These are phyloP conservation scores for Drosophila bocqueti DNA, from an alignment of 1,140 invertebrate species.

Conservation along the genomic window DNA sequence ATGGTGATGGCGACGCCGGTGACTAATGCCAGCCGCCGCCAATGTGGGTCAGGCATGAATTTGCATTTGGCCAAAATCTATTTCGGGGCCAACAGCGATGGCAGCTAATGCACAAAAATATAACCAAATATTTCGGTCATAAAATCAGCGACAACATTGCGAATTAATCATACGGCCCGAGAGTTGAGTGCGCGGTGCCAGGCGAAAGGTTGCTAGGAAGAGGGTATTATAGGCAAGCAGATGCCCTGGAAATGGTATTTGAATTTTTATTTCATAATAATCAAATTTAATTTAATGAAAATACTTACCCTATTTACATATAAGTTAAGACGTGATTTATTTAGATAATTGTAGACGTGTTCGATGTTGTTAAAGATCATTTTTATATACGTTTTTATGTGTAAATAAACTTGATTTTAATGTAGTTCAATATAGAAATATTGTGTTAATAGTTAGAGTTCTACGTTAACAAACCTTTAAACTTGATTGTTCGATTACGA, in stretches of 20 bases:
- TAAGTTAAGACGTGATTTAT: too few species aligned
- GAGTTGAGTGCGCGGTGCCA: constrained; percentile 57
- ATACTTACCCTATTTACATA: too few species aligned
- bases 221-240: background rate
- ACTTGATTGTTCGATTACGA: too few species aligned
- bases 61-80: constrained; percentile 77
- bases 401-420: too few species aligned
- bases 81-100: constrained; percentile 44
- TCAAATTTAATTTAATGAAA: too few species aligned
- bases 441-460: background rate
- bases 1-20: constrained; percentile 22
- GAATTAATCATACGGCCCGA: constrained; percentile 73
- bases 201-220: constrained; percentile 15
- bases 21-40: constrained; percentile 71
- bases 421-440: too few species aligned
- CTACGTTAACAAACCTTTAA: background rate
- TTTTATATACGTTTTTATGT: too few species aligned
- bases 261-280: background rate
- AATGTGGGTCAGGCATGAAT: constrained; percentile 83
- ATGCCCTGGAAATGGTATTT: constrained; percentile 3
- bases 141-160: constrained; percentile 74
- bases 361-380: too few species aligned
- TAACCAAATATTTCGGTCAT: constrained; percentile 66
- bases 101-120: constrained; percentile 58
- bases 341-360: too few species aligned